Evolutionary conservation across 1,140 invertebrate genomes (phyloP), one percentile per base, ranked within the genome.

Genomic region (Aporrectodea caliginosa): DNA sequence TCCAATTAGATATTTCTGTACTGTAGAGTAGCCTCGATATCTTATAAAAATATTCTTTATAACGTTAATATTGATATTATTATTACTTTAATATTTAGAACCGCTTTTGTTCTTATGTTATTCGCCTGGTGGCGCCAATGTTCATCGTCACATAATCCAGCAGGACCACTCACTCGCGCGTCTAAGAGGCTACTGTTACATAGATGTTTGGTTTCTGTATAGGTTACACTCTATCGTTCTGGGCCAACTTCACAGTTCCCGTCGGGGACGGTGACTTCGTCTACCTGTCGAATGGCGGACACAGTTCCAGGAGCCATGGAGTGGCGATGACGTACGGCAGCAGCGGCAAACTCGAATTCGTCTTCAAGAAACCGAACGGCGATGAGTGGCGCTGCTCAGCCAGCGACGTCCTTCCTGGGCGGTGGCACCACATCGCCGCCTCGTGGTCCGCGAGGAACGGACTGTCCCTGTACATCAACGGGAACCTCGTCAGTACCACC

Each of bases 221-320:
- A 88, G 87, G 87, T 0, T 88, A 88, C 77, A 87, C 85, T n/a
- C 73, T 88, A 16, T 82, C 83, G 0, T 80, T 88, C 70, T 88
- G 87, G 87, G 16, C 87, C 0, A 84, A 85, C 77, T 86, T 88
- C 75, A 80, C 81, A 2, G 74, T 81, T 12, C 79, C 80, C 1
- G 27, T 58, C 14, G 82, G 81, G 6, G 75, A 80, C n/a, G 80
- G 79, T 30, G 78, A 84, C 70, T 83, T 82, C 14, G 84, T 87
- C 16, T 88, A 86, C 79, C 70, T 88, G 81, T 86, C 87, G 2
- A 88, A 87, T 77, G 87, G 87, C 0, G 87, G 85, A 12, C 86
- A 88, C 68, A 80, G 79, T 16, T 2, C 75, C 1, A 76, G 83
- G 30, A 83, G 81, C 16, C 86, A 88, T 82, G 87, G 87, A n/a